Conservation (phyloP, 2,888 invertebrate species). For the Rotaria socialis region DNA sequence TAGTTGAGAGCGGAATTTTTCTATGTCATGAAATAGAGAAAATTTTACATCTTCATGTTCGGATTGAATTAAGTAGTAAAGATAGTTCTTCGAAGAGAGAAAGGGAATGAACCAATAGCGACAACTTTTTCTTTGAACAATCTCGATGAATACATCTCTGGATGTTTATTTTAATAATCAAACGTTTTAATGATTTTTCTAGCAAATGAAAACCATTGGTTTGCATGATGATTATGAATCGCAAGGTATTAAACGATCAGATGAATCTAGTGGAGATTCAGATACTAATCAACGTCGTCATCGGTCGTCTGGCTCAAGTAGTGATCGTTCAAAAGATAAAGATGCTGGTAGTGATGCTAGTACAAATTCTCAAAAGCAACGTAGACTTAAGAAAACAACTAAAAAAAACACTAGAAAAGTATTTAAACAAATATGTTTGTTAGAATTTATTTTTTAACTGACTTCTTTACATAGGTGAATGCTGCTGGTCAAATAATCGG, state of each 20-base stretch:
- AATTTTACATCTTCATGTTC: too few relatives aligned
- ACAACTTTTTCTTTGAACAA: too few relatives aligned
- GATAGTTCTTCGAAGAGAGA: too few relatives aligned
- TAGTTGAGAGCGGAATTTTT: too few relatives aligned
- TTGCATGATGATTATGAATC: slow-evolving; percentile 37
- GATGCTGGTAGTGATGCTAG: background rate
- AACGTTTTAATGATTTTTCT: background rate
- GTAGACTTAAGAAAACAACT: slow-evolving; percentile 48
- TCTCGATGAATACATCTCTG: too few relatives aligned
- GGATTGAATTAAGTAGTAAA: too few relatives aligned
- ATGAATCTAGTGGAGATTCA: background rate
- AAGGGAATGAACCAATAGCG: too few relatives aligned
- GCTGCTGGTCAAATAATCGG: slow-evolving; percentile 34
- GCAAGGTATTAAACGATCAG: slow-evolving; percentile 2
- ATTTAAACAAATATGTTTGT: slow-evolving; percentile 47
- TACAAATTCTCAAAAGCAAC: slow-evolving; percentile 16
- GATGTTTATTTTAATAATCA: too few relatives aligned
- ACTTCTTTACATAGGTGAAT: slow-evolving; percentile 16
- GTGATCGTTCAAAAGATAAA: slow-evolving; percentile 13
- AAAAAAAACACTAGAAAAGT: slow-evolving; percentile 48
- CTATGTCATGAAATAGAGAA: too few relatives aligned
- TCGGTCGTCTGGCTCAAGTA: slow-evolving; percentile 7
- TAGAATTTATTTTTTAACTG: too few relatives aligned
- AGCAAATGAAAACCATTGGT: slow-evolving; percentile 35
- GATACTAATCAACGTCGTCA: background rate